Evolutionary conservation across 2,113 vertebrate species (phyloP), one percentile per base, ranked within the genome.

Genomic region (Pholis gunnellus): DNA sequence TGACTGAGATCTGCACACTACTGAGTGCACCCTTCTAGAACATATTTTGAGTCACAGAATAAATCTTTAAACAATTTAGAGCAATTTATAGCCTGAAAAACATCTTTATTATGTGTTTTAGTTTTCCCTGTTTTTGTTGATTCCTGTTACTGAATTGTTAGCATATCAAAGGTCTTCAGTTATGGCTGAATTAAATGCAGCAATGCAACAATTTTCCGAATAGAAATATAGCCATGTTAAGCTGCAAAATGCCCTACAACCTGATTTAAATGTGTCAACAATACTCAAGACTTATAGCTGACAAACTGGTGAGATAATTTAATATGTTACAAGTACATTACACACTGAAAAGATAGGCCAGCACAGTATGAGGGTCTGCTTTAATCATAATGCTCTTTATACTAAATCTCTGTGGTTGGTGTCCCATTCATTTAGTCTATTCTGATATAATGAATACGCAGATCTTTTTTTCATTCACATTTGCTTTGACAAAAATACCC

Each of bases 401-500:
- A 38, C 14, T 79, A 42, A 72, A 86, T 79, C 63, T 86, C n/a
- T 50, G 46, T 78, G 34, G n/a, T 54, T 87, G 68, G 15, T 48
- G 6, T 75, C 42, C 76, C 44, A 79, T 90, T 88, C n/a, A 66
- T 79, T 78, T 63, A 85, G 69, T 82, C 84, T 84, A 20, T 29
- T 52, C 52, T 72, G 13, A 64, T 69, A 29, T 40, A 25, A 78
- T 78, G 80, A 72, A 82, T 82, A 72, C 46, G 71, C 60, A 52
- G 14, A 66, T 73, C 5, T 78, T 86, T 74, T 34, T 78, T 59
- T 60, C 15, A 56, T 54, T 84, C 6, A 63, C 34, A 72, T 73
- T 63, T 79, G 9, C 13, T 57, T 15, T 10, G 56, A 78, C 11
- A 36, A 79, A 81, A 86, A 74, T 20, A 67, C 85, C 0, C 1